Evolutionary conservation across 2,888 invertebrate species (phyloP).

Genomic region (Melanchra persicariae): DNA sequence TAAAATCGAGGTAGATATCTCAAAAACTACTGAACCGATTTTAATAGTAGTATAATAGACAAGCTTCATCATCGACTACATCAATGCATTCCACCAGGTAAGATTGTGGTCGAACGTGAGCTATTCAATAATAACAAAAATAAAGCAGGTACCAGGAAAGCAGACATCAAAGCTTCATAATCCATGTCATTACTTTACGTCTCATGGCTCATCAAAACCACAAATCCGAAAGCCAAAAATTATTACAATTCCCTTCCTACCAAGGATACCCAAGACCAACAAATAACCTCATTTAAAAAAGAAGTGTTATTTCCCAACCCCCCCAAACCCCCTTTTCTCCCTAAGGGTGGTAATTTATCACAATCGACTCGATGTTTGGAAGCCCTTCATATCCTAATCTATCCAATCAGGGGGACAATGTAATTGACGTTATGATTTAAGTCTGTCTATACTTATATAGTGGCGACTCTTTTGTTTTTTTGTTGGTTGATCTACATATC

Average conservation of each 20-base stretch:
- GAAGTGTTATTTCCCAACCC: constrained; percentile 35
- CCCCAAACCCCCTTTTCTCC: constrained; percentile 9
- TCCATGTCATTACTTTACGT: background rate
- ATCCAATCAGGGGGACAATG: constrained; percentile 64
- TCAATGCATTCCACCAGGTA: too few relatives aligned
- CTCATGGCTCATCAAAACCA: background rate
- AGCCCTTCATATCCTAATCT: constrained; percentile 72
- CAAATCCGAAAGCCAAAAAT: constrained; percentile 24
- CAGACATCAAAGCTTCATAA: background rate
- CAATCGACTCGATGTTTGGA: constrained; percentile 67
- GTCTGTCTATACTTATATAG: constrained; percentile 23
- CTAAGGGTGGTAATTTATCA: constrained; percentile 69
- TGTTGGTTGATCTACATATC: too few relatives aligned
- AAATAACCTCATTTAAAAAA: constrained; percentile 55
- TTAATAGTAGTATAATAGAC: too few relatives aligned
- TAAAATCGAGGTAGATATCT: too few relatives aligned
- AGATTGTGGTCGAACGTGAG: too few relatives aligned
- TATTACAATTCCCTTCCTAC: constrained; percentile 22
- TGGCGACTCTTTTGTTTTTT: constrained; percentile 5
- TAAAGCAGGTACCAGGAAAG: background rate
- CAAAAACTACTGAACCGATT: too few relatives aligned
- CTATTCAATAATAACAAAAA: too few relatives aligned
- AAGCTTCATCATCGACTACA: too few relatives aligned
- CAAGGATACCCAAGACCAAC: constrained; percentile 12
- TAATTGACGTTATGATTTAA: constrained; percentile 68